phyloP scores from a whole-genome alignment of 2,113 vertebrate species.

The Cairina moschata region DNA sequence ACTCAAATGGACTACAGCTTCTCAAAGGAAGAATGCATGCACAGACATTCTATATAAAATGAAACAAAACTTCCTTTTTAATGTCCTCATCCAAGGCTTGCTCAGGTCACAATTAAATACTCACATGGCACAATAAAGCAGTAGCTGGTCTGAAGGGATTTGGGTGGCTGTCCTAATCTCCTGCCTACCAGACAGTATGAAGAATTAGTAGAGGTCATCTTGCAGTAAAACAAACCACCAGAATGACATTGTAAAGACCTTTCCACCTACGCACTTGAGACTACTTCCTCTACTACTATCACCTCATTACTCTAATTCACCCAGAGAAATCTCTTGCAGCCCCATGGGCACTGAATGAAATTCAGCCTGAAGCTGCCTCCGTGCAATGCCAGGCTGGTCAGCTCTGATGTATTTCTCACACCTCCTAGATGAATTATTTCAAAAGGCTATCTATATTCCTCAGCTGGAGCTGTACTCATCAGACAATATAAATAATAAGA shows the following conservation, averaged over 20 bases:
- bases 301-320: not conserved
- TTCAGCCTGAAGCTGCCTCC: not conserved
- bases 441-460: not conserved
- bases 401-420: not conserved
- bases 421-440: not conserved
- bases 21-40: not conserved
- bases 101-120: not conserved
- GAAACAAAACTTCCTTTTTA: not conserved
- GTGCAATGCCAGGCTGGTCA: not conserved
- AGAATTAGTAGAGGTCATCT: not conserved
- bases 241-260: not conserved
- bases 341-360: not conserved
- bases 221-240: not conserved
- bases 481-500: not conserved
- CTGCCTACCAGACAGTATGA: not conserved
- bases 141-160: not conserved
- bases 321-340: not conserved
- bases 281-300: not conserved
- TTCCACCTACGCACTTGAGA: not conserved
- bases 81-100: not conserved
- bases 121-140: fast-evolving
- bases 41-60: not conserved
- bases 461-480: not conserved
- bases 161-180: not conserved
- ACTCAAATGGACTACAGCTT: not conserved